phyloP scores from a whole-genome alignment of 2,113 vertebrate genomes.

The Prionailurus bengalensis region DNA sequence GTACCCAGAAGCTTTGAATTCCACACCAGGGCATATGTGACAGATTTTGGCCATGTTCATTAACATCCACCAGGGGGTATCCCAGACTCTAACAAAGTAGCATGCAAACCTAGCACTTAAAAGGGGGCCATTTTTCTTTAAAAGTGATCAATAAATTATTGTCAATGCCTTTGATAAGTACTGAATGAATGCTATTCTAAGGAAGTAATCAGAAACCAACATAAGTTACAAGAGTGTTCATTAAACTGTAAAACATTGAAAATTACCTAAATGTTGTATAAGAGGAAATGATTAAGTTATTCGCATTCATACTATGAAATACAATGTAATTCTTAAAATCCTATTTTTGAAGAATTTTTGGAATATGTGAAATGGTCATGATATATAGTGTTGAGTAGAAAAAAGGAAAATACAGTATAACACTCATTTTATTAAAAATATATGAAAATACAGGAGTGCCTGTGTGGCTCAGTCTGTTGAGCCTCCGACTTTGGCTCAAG shows the following conservation, averaged over 20 bases:
- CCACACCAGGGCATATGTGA: background rate
- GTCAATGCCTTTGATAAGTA: conserved; percentile 51
- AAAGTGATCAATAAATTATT: conserved; percentile 60
- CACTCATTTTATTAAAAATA: conserved; percentile 42
- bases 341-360: conserved; percentile 57
- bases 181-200: conserved; percentile 35
- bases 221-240: background rate
- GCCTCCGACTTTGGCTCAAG: no score
- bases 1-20: conserved; percentile 23
- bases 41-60: conserved; percentile 58
- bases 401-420: background rate
- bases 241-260: conserved; percentile 48
- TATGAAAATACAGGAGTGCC: no score
- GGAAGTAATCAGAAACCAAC: conserved; percentile 53
- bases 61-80: conserved; percentile 83
- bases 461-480: no score
- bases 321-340: conserved; percentile 43
- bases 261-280: conserved; percentile 50
- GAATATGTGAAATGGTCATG: background rate
- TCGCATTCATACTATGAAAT: background rate
- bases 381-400: background rate
- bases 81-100: conserved; percentile 74
- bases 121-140: conserved; percentile 58
- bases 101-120: conserved; percentile 33
- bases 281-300: conserved; percentile 22